Evolutionary conservation across 2,797 vertebrate species (phyloP), one percentile per base, ranked within the genome.

Genomic region (Gorsachius magnificus): DNA sequence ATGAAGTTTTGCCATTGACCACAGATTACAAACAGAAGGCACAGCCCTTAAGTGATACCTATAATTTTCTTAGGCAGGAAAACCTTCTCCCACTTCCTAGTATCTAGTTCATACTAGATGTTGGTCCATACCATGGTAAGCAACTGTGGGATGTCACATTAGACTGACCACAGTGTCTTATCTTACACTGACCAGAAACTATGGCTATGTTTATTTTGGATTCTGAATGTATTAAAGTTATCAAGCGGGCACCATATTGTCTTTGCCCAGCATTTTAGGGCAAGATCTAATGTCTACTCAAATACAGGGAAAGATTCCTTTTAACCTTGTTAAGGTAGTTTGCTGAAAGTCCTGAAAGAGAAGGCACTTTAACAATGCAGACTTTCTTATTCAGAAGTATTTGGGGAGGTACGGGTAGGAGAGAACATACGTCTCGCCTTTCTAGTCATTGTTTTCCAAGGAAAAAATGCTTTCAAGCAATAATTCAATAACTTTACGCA

Each of bases 11-110:
- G n/a, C 75, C 75, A 57, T 33, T 87, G 89, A 83, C 86, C 90
- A 95, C 69, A 75, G 36, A 75, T 26, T 43, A 54, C 82, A 63
- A 90, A 90, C 76, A 90, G 66, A 79, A 94, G 21, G 24, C 50
- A 64, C 17, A 16, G 56, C 15, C 64, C 35, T 68, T 57, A 79
- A 79, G 56, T 5, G 35, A 91, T 68, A 83, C 48, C 83, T 84
- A 84, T 84, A 71, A 94, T 95, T 95, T 95, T 86, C 88, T 61
- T 31, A 31, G 61, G 26, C 86, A 91, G 53, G 53, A 84, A 96
- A 96, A 85, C 38, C 51, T 86, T 87, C 68, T 80, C 89, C 93
- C 94, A 89, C 88, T 94, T 97, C 90, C 92, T 89, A 92, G 71
- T 33, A 53, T 70, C 75, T 70, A 93, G 60, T 38, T 84, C 60